Evolutionary conservation across 2,113 vertebrate genomes (phyloP), one percentile per base, ranked within the genome.

Genomic region (Zeus faber): DNA sequence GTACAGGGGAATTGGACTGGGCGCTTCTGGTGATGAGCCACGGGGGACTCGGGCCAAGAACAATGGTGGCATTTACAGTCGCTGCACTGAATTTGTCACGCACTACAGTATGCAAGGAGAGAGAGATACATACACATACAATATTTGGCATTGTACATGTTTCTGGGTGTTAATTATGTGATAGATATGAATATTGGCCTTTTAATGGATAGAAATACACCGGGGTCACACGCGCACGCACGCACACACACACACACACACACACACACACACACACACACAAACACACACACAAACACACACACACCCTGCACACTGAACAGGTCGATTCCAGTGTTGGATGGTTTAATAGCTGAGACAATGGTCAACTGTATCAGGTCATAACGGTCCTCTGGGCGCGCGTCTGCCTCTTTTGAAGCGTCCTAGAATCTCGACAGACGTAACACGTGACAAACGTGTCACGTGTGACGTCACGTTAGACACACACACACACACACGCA

Each of bases 31-130:
- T 44, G 14, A 54, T 31, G 17, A 6, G 37, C 49, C 48, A 44
- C 27, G 23, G 20, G 16, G 21, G 14, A 13, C 47, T 39, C 11
- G 10, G 33, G 8, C 11, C 51, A 39, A 40, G 58, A 68, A 77
- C 64, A 82, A 61, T 69, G 25, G 56, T 45, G 60, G 22, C 29
- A 54, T 68, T 76, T 76, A 50, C 55, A 23, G 39, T 39, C 23
- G 47, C 20, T 46, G 39, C 22, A 54, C 45, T 47, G 33, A 60
- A 44, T 48, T 68, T n/a, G 60, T 16, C 46, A 48, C 16, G 10
- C 46, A 58, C 17, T 37, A 47, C 29, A 59, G 18, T 6, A n/a
- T 37, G 11, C 11, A 37, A 14, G 5, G 33, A 14, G 33, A 9
- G 33, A 9, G 1, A 37, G 10, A 37, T 2, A 64, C 40, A 24